phyloP scores from a whole-genome alignment of 2,888 invertebrate species.

The Caenorhabditis drosophilae region DNA sequence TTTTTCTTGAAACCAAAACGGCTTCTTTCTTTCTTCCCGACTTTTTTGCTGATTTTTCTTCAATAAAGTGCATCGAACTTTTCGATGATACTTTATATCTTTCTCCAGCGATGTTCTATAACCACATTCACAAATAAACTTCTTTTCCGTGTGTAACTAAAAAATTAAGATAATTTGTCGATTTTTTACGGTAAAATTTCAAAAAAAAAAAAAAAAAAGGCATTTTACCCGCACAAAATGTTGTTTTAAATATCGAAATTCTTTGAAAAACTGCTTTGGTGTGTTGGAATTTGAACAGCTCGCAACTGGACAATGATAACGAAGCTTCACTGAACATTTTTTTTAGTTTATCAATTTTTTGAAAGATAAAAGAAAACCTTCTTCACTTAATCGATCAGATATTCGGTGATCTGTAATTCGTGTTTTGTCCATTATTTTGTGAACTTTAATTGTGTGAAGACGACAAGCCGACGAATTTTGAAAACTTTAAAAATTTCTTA shows the following conservation, averaged over 20 bases:
- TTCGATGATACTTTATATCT: constrained; percentile 36
- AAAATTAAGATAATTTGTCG: neutral
- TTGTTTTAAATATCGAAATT: constrained; percentile 33
- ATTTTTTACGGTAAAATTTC: neutral
- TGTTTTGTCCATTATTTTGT: constrained; percentile 2
- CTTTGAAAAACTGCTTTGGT: constrained; percentile 6
- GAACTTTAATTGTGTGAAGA: constrained; percentile 29
- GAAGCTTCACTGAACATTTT: constrained; percentile 1
- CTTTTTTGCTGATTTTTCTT: constrained; percentile 4
- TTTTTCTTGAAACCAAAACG: constrained; percentile 11
- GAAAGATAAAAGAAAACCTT: neutral
- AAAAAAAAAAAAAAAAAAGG: neutral
- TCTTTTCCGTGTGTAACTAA: constrained; percentile 33
- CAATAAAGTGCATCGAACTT: constrained; percentile 26
- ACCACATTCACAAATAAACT: constrained; percentile 31
- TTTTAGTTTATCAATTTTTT: too few relatives aligned
- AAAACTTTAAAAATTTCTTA: too few relatives aligned
- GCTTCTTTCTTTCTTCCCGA: constrained; percentile 12
- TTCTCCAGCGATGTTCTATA: constrained; percentile 27
- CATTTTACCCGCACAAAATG: constrained; percentile 22
- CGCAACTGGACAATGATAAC: constrained; percentile 34
- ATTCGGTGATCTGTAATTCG: constrained; percentile 14
- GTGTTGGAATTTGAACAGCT: too few relatives aligned
- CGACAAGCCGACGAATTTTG: constrained; percentile 30
- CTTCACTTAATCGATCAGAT: neutral